phyloP scores from a whole-genome alignment of 2,888 invertebrate genomes.

The Eudasyphora cyanicolor region DNA sequence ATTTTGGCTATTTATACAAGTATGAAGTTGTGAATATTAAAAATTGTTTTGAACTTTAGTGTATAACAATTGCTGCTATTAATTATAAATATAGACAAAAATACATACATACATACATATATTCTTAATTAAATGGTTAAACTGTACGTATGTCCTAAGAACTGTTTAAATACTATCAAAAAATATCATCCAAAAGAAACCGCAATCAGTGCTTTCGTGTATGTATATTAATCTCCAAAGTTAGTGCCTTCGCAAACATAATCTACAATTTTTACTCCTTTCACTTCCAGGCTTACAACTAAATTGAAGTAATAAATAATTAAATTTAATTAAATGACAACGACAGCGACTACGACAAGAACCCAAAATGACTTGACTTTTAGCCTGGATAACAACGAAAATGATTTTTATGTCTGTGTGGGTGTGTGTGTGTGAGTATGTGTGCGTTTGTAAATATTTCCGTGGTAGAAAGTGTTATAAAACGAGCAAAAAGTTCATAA shows the following conservation, averaged over 20 bases:
- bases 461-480: constrained; percentile 32
- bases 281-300: constrained; percentile 53
- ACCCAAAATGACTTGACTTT: constrained; percentile 24
- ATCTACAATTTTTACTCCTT: constrained; percentile 40
- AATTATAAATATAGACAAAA: no score
- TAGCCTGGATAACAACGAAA: neutral
- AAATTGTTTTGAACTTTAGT: no score
- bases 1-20: no score
- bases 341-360: constrained; percentile 59
- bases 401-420: neutral
- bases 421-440: neutral
- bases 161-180: neutral
- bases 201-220: constrained; percentile 56
- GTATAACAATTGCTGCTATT: no score
- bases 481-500: constrained; percentile 61
- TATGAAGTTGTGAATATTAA: no score
- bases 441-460: constrained; percentile 9
- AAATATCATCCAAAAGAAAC: constrained; percentile 1
- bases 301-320: constrained; percentile 73
- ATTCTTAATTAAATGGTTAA: neutral
- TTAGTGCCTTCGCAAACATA: constrained; percentile 70
- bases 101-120: no score
- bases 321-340: constrained; percentile 77
- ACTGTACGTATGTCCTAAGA: neutral
- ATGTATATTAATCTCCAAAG: constrained; percentile 75